Base-by-base conservation (phyloP, 2,797 vertebrate genomes). In the Steatocranus sp. region DNA sequence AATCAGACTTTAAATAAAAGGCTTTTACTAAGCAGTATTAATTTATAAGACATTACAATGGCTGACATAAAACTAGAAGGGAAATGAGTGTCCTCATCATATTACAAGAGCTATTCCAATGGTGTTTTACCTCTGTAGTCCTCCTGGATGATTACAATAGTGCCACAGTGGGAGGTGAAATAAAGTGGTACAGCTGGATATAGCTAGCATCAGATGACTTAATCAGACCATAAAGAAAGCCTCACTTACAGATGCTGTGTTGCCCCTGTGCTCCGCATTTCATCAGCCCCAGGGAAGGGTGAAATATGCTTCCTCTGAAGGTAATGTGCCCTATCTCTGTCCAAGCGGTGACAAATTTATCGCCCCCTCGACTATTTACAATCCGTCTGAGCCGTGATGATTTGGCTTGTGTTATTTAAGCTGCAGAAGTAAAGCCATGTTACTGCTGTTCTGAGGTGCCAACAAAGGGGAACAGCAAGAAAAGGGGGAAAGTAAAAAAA, bases 251-350 rank as follows among this genome's bases (percentile, higher is more conserved):
- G 93, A 92, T 86, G 90, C 92, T 83, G 92, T 85, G 92, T 91
- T 92, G 92, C 88, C 89, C 91, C 93, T 86, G 91, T 84, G 85
- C 93, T 86, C 81, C 82, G 91, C 90, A 90, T 94, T 94, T 94
- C 91, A 94, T 95, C 95, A 93, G 92, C 92, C 93, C 91, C 75
- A 81, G 91, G 93, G 92, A 94, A 87, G 87, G 89, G 89, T 95
- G 95, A 96, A 95, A 96, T 95, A 96, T 94, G 90, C 90, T 91
- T 87, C 90, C 79, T 90, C 91, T 92, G 95, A 96, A 96, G 94
- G 92, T 94, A 95, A 95, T 95, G 94, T 92, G 93, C 93, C 94
- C 95, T 91, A 95, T 95, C 95, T 95, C 93, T 92, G 94, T 95
- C 93, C 88, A 78, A 76, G 88, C 80, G 56, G 82, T 90, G 93